Conservation (phyloP, 1,140 invertebrate species). For the Zaprionus tsacasi region DNA sequence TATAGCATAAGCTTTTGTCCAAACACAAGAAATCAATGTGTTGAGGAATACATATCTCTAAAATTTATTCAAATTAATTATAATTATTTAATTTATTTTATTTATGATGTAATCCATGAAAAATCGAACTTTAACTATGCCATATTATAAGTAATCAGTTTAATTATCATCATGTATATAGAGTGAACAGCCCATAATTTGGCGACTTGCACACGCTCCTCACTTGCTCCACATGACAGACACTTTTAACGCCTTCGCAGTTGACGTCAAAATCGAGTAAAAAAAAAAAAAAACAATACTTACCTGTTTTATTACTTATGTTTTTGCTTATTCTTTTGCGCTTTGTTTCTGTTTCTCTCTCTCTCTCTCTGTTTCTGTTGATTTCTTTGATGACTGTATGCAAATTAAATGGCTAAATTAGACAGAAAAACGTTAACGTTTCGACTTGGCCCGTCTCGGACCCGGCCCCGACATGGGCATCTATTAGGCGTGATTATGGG, state of each 20-base stretch:
- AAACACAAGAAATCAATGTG: not conserved
- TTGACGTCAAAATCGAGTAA: conserved; percentile 25
- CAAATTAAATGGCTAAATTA: conserved; percentile 83
- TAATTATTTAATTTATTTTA: no score
- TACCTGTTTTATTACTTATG: not conserved
- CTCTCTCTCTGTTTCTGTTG: conserved; percentile 17
- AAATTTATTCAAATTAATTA: no score
- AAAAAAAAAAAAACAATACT: conserved; percentile 30
- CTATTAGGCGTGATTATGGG: conserved; percentile 71
- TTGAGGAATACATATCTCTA: no score
- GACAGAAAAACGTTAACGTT: conserved; percentile 57
- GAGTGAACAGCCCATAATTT: conserved; percentile 31
- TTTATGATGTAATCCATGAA: no score
- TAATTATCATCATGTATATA: conserved; percentile 4
- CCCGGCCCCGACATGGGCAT: conserved; percentile 39
- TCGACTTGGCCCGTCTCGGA: conserved; percentile 2
- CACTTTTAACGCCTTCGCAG: conserved; percentile 73
- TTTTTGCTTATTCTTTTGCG: conserved; percentile 13
- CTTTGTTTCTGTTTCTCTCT: conserved; percentile 24
- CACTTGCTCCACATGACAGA: conserved; percentile 53
- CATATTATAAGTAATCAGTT: conserved; percentile 6
- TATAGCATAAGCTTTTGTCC: not conserved
- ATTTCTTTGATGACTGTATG: conserved; percentile 64
- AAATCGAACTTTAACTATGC: not conserved
- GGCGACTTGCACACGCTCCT: conserved; percentile 7